phyloP scores from a whole-genome alignment of 2,113 vertebrate species.

The Salvator merianae region DNA sequence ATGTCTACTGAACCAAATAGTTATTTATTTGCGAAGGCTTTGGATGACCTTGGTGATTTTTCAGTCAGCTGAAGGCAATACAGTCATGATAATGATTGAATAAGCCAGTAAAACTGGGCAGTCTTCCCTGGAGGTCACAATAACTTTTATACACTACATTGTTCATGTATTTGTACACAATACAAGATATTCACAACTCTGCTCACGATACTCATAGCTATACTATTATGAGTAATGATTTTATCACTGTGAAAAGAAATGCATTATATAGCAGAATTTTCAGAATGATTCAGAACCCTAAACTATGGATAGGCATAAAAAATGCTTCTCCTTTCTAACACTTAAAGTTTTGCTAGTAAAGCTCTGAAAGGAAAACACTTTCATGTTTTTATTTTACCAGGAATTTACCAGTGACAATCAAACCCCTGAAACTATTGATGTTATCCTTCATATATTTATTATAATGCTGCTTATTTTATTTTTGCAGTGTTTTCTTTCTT shows the following conservation, averaged over 20 bases:
- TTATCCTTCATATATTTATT: neutral
- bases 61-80: neutral
- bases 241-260: neutral
- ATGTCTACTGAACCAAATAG: neutral
- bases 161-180: neutral
- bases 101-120: neutral
- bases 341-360: neutral
- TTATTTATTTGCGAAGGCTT: neutral
- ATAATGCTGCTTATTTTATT: no score
- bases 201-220: no score
- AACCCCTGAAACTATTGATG: neutral
- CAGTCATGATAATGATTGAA: neutral
- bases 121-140: neutral
- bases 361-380: neutral
- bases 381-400: neutral
- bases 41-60: neutral
- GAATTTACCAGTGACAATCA: neutral
- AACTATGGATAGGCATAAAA: neutral
- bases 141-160: constrained; percentile 5
- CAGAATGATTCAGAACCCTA: neutral
- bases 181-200: neutral
- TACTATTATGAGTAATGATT: neutral
- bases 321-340: neutral
- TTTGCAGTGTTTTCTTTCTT: neutral
- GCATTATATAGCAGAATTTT: neutral